These are phyloP conservation scores for Drosophila histrio DNA, from an alignment of 2,888 invertebrate species.

Conservation along the genomic window DNA sequence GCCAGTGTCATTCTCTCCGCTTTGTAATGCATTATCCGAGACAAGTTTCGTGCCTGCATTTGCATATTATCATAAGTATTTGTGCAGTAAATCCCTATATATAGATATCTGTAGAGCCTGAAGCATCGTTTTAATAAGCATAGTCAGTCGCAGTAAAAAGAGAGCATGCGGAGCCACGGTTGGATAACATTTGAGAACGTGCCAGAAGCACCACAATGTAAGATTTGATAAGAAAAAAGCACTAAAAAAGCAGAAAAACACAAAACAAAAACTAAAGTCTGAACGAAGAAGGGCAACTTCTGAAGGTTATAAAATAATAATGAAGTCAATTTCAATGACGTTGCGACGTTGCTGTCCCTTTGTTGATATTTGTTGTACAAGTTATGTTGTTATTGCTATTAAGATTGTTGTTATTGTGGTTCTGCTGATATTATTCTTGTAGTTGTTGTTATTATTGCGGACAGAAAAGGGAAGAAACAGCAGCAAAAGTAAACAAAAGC, in stretches of 20 bases:
- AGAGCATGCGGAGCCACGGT: constrained; percentile 3
- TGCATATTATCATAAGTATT: constrained; percentile 28
- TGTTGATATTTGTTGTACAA: constrained; percentile 55
- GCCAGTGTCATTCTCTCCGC: constrained; percentile 8
- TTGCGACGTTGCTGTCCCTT: constrained; percentile 29
- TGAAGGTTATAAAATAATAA: constrained; percentile 68
- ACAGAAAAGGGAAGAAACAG: constrained; percentile 45
- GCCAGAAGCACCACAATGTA: constrained; percentile 65
- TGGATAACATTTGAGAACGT: constrained; percentile 50
- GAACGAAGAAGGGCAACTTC: constrained; percentile 31
- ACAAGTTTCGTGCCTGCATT: constrained; percentile 8
- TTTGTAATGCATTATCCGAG: constrained; percentile 25
- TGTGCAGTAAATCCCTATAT: constrained; percentile 10
- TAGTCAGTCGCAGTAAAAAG: constrained; percentile 28
- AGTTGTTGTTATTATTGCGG: constrained; percentile 36
- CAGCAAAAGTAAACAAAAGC: constrained; percentile 60
- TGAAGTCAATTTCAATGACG: constrained; percentile 74
- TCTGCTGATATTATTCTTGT: constrained; percentile 24
- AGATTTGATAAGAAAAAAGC: constrained; percentile 59
- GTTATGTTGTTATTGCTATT: constrained; percentile 56
- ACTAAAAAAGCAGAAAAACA: constrained; percentile 10
- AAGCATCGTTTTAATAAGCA: constrained; percentile 68
- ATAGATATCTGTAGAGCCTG: constrained; percentile 47
- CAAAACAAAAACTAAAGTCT: constrained; percentile 40
- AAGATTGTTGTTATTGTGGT: constrained; percentile 32